These are phyloP conservation scores for Onchidella celtica DNA, from an alignment of 2,888 invertebrate species.

Conservation along the genomic window DNA sequence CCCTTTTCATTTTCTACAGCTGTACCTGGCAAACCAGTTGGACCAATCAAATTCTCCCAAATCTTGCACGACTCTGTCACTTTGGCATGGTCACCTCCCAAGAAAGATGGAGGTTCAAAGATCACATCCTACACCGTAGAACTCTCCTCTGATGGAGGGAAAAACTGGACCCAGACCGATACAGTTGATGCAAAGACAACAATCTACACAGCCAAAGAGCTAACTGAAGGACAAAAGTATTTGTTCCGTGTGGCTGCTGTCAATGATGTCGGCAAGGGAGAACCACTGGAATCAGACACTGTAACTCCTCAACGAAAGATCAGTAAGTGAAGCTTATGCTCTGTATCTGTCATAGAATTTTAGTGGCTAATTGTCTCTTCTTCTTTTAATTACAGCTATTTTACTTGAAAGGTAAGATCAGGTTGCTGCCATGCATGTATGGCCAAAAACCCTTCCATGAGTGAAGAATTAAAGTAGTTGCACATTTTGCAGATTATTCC, in stretches of 20 bases:
- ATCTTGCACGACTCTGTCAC: conserved; percentile 77
- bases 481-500: too few species aligned
- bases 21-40: conserved; percentile 72
- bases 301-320: conserved; percentile 88
- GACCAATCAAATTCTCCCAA: conserved; percentile 74
- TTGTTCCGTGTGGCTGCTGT: conserved; percentile 77
- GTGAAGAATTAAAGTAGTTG: too few species aligned
- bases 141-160: conserved; percentile 69
- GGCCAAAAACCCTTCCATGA: too few species aligned
- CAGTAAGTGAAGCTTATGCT: conserved; percentile 82
- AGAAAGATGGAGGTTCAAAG: conserved; percentile 78
- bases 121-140: conserved; percentile 77
- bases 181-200: conserved; percentile 72
- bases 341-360: too few species aligned
- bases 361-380: too few species aligned
- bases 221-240: conserved; percentile 73
- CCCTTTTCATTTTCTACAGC: conserved; percentile 5
- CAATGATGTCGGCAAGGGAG: conserved; percentile 76
- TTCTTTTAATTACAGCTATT: too few species aligned
- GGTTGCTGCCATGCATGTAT: too few species aligned
- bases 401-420: too few species aligned
- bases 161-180: conserved; percentile 71
- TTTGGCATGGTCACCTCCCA: conserved; percentile 79
- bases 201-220: conserved; percentile 66
- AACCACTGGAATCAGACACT: conserved; percentile 87